These are phyloP conservation scores for Synodontis membranacea DNA, from an alignment of 2,113 vertebrate genomes.

Conservation along the genomic window DNA sequence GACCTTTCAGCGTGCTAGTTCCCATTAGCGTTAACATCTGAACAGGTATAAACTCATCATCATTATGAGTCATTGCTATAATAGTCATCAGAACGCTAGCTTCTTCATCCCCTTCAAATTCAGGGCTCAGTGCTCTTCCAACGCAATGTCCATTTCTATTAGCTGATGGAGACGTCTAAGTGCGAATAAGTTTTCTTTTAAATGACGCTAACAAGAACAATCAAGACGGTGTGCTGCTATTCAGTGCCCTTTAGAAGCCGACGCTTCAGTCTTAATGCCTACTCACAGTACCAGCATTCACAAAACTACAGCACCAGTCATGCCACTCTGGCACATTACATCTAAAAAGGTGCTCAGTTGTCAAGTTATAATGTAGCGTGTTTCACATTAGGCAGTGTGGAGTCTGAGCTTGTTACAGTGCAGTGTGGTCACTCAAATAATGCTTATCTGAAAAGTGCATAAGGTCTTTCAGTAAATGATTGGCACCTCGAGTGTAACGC, in stretches of 20 bases:
- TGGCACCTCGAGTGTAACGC: conserved; percentile 45
- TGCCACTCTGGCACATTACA: background rate
- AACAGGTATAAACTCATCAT: background rate
- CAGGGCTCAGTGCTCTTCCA: background rate
- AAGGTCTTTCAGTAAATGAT: conserved; percentile 40
- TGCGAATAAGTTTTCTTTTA: conserved; percentile 54
- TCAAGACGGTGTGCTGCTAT: conserved; percentile 25
- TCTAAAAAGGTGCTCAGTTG: conserved; percentile 7
- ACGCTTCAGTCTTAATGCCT: conserved; percentile 15
- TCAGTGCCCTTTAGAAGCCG: conserved; percentile 12
- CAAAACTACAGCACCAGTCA: background rate
- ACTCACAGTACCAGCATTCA: background rate
- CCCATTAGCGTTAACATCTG: background rate
- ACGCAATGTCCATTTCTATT: conserved; percentile 44
- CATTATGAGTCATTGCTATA: conserved; percentile 16
- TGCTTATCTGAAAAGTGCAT: conserved; percentile 38
- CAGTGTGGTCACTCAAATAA: conserved; percentile 39
- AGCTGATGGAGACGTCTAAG: conserved; percentile 1
- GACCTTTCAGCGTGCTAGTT: conserved; percentile 54
- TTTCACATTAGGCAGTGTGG: conserved; percentile 44
- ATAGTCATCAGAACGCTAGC: background rate
- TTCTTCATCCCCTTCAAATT: background rate
- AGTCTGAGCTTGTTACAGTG: conserved; percentile 21
- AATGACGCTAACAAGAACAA: conserved; percentile 47
- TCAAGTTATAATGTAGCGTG: conserved; percentile 31